Conservation (phyloP, 2,888 invertebrate genomes). For the Branchellion lobata region DNA sequence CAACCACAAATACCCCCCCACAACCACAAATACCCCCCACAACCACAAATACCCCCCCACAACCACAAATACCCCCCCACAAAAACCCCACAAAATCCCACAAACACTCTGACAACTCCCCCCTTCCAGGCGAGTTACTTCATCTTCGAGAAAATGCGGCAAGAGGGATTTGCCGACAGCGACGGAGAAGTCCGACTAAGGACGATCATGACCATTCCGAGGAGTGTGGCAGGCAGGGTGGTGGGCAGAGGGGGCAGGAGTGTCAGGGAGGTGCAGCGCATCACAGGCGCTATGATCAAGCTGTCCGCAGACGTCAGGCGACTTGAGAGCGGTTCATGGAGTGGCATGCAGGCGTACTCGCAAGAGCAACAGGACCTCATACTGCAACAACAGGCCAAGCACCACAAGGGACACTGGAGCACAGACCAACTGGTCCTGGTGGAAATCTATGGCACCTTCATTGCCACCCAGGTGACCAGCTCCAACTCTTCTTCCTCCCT, state of each 20-base stretch:
- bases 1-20: too few relatives aligned
- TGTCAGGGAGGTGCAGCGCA: slow-evolving; percentile 80
- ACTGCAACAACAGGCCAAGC: slow-evolving; percentile 19
- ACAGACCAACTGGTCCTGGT: slow-evolving; percentile 52
- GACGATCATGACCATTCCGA: slow-evolving; percentile 86
- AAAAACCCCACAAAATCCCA: too few relatives aligned
- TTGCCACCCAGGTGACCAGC: slow-evolving; percentile 51
- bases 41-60: too few relatives aligned
- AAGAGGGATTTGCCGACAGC: slow-evolving; percentile 64
- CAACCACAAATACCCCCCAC: too few relatives aligned
- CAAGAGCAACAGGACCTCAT: slow-evolving; percentile 7
- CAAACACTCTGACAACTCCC: too few relatives aligned
- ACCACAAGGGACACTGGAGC: slow-evolving; percentile 16
- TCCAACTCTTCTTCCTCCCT: neutral
- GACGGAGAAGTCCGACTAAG: slow-evolving; percentile 80
- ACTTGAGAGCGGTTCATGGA: neutral
- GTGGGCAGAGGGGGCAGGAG: slow-evolving; percentile 76
- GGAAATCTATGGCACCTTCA: slow-evolving; percentile 53
- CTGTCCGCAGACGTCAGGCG: slow-evolving; percentile 56
- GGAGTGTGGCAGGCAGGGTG: slow-evolving; percentile 87
- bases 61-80: too few relatives aligned
- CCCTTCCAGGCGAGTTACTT: slow-evolving; percentile 85
- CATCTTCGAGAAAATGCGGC: slow-evolving; percentile 95
- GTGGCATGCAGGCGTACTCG: neutral
- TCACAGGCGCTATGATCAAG: slow-evolving; percentile 77